These are phyloP conservation scores for Holacanthus passer DNA, from an alignment of 2,113 vertebrate species.

Conservation along the genomic window DNA sequence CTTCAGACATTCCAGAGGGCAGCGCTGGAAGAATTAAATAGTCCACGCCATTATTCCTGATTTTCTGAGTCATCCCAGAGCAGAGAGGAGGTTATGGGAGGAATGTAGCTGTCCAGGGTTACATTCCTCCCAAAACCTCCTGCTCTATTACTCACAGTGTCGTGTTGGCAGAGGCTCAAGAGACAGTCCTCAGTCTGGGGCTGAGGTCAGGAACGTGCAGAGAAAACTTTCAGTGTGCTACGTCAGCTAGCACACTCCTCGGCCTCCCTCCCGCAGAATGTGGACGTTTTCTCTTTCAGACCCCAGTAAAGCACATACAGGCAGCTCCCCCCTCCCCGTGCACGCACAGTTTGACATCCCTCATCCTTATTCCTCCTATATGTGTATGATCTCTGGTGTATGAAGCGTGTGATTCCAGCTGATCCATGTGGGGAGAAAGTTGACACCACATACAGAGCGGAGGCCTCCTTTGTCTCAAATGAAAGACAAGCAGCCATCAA, in stretches of 20 bases:
- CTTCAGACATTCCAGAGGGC: constrained; percentile 41
- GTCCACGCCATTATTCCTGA: constrained; percentile 30
- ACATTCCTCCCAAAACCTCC: neutral
- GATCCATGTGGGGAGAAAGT: constrained; percentile 14
- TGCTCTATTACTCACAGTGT: constrained; percentile 74
- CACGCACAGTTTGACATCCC: constrained; percentile 49
- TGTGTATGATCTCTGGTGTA: constrained; percentile 44
- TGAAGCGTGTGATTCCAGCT: constrained; percentile 52
- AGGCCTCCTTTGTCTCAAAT: constrained; percentile 25
- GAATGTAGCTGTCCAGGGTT: constrained; percentile 63
- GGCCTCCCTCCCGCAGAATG: constrained; percentile 16
- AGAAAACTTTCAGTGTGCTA: constrained; percentile 52
- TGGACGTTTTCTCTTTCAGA: constrained; percentile 38
- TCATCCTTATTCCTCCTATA: constrained; percentile 34
- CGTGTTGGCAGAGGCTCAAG: constrained; percentile 65
- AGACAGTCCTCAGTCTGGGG: constrained; percentile 68
- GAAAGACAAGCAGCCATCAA: constrained; percentile 39
- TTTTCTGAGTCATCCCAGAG: constrained; percentile 64
- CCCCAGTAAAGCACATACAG: constrained; percentile 21
- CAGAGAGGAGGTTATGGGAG: constrained; percentile 47
- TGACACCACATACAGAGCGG: constrained; percentile 16
- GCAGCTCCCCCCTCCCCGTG: neutral
- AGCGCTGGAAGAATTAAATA: constrained; percentile 28
- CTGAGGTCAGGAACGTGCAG: constrained; percentile 71
- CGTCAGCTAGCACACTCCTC: constrained; percentile 46